Evolutionary conservation across 2,888 invertebrate genomes (phyloP).

Genomic region (Pachymerium ferrugineum): DNA sequence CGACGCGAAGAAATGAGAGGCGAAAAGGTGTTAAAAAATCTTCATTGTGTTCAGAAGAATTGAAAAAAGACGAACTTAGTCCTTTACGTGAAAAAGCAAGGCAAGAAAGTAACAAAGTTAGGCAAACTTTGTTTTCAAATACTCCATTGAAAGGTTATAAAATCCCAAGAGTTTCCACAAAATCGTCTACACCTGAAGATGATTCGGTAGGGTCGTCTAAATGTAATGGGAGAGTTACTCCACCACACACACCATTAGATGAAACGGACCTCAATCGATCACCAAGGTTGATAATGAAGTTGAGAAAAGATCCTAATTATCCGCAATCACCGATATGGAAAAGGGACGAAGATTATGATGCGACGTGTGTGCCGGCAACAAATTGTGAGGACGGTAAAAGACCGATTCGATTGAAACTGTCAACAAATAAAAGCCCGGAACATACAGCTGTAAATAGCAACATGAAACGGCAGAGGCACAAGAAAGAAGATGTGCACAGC

Average conservation of each 20-base stretch:
- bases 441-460: background rate
- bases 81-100: conserved; percentile 29
- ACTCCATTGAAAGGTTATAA: conserved; percentile 24
- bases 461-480: background rate
- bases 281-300: conserved; percentile 35
- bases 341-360: conserved; percentile 33
- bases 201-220: background rate
- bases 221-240: background rate
- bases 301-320: conserved; percentile 36
- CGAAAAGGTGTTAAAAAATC: background rate
- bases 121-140: conserved; percentile 34
- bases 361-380: background rate
- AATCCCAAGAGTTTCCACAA: background rate
- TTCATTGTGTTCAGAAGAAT: background rate
- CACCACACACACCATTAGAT: background rate
- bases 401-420: background rate
- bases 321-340: conserved; percentile 34
- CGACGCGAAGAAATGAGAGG: background rate
- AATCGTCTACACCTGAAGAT: background rate
- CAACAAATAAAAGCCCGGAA: background rate
- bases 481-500: background rate
- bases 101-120: conserved; percentile 34
- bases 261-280: conserved; percentile 29
- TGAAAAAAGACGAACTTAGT: background rate
- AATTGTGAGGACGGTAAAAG: background rate